phyloP scores from a whole-genome alignment of 2,113 vertebrate species.

The Leptodactylus fuscus region DNA sequence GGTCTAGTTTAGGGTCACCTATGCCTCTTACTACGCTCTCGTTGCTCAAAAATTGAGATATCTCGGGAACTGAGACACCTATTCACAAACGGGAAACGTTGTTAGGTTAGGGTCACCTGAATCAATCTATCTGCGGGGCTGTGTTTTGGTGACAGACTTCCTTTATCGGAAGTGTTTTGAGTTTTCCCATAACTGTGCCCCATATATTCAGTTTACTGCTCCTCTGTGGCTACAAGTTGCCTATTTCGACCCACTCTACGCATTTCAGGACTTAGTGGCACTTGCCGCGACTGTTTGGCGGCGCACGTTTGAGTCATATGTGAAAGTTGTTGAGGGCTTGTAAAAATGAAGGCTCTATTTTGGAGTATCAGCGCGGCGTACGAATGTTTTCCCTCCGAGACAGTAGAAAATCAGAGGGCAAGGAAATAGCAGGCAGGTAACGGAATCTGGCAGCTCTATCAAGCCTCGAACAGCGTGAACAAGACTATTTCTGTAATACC shows the following conservation, averaged over 20 bases:
- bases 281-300: conserved; percentile 62
- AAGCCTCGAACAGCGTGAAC: conserved; percentile 40
- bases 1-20: no score
- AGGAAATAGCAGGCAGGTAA: conserved; percentile 57
- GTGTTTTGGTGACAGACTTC: no score
- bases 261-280: background rate
- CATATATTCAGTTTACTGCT: background rate
- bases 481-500: conserved; percentile 51
- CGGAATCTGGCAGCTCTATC: conserved; percentile 54
- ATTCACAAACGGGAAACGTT: no score
- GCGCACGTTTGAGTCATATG: conserved; percentile 65
- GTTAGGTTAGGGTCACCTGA: no score
- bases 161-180: no score
- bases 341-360: conserved; percentile 58
- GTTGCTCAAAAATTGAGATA: no score
- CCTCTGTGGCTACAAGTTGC: background rate
- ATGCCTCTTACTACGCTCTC: no score
- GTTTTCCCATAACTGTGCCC: no score
- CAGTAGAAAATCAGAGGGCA: conserved; percentile 39
- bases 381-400: conserved; percentile 46
- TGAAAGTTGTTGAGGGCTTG: conserved; percentile 59
- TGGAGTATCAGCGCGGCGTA: conserved; percentile 26
- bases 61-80: no score
- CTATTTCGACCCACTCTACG: background rate
- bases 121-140: no score